Conservation (phyloP, 1,140 invertebrate genomes). For the Nebria ingens region DNA sequence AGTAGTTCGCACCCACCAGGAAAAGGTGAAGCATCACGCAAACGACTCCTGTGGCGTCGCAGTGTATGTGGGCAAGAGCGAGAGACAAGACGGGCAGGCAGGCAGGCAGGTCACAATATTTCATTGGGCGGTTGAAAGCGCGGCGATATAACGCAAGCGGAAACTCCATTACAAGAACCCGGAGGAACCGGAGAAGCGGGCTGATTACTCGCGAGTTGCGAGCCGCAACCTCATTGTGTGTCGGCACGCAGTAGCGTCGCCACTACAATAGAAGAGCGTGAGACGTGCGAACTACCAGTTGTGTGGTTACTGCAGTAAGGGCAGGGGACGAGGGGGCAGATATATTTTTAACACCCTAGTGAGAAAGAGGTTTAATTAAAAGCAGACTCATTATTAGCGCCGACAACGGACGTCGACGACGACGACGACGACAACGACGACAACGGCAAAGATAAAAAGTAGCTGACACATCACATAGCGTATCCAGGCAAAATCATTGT, state of each 20-base stretch:
- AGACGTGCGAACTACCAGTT: not conserved
- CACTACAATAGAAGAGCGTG: not conserved
- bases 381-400: conserved; percentile 5
- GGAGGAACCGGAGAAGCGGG: not conserved
- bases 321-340: no score
- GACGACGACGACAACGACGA: not conserved
- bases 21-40: no score
- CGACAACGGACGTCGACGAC: not conserved
- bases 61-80: no score
- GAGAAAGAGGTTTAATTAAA: conserved; percentile 3
- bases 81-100: no score
- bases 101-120: conserved; percentile 9
- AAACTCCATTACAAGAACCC: conserved; percentile 5
- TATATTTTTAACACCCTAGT: conserved; percentile 3
- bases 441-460: not conserved
- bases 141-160: not conserved
- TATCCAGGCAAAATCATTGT: not conserved
- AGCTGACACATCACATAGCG: not conserved
- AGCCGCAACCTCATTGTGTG: not conserved
- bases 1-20: no score
- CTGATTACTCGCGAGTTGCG: not conserved
- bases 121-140: not conserved
- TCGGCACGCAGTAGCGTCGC: conserved; percentile 1
- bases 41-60: no score
- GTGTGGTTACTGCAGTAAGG: no score